These are phyloP conservation scores for Australoheros scitulus DNA, from an alignment of 2,113 vertebrate genomes.

Conservation along the genomic window DNA sequence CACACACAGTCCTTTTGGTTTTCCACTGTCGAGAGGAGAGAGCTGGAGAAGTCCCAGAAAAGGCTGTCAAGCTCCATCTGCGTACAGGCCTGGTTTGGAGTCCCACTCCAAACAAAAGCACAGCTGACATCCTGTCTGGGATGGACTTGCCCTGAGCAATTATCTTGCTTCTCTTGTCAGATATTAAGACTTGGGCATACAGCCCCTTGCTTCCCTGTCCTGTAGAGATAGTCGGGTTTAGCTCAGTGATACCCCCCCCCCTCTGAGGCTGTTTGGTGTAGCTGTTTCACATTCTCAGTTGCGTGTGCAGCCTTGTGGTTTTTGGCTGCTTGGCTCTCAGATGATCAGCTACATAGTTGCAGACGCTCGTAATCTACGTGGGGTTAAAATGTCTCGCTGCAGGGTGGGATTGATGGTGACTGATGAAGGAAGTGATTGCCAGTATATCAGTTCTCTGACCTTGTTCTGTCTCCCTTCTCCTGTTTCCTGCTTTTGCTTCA, in stretches of 20 bases:
- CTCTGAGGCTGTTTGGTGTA: conserved; percentile 1
- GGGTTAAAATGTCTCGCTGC: conserved; percentile 41
- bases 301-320: conserved; percentile 49
- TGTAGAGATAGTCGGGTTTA: conserved; percentile 55
- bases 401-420: conserved; percentile 33
- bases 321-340: conserved; percentile 34
- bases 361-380: conserved; percentile 32
- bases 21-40: conserved; percentile 48
- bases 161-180: conserved; percentile 67
- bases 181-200: conserved; percentile 55
- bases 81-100: conserved; percentile 45
- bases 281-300: conserved; percentile 62
- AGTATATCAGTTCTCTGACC: conserved; percentile 31
- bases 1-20: conserved; percentile 39
- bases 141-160: conserved; percentile 59
- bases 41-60: conserved; percentile 57
- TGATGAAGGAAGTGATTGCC: conserved; percentile 23
- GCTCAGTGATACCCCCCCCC: conserved; percentile 18
- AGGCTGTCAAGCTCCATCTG: conserved; percentile 69
- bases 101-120: conserved; percentile 61
- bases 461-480: conserved; percentile 45
- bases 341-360: conserved; percentile 49
- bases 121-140: conserved; percentile 68
- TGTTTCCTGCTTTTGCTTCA: conserved; percentile 19
- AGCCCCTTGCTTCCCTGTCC: conserved; percentile 42